A percentile compares a stretch with the other conserved stretches of the same genome.
Evolutionary conservation across 1,140 invertebrate genomes (phyloP).

Genomic region (Atta cephalotes): DNA sequence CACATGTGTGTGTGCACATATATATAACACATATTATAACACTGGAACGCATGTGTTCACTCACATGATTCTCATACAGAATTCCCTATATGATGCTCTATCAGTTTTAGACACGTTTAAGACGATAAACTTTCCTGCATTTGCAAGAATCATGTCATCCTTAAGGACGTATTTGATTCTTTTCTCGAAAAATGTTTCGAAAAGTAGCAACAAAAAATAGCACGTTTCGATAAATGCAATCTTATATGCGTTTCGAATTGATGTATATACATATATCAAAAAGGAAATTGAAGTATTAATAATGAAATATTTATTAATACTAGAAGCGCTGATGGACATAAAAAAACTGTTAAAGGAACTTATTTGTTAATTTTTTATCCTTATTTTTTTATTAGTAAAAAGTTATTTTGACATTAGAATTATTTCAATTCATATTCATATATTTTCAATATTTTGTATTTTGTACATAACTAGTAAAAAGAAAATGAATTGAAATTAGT

Average conservation of each 20-base stretch:
- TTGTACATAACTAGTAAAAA: too few relatives aligned
- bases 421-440: too few relatives aligned
- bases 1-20: slow-evolving; percentile 42
- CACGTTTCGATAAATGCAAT: neutral
- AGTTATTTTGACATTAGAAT: too few relatives aligned
- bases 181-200: neutral
- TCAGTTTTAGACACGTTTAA: neutral
- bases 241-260: neutral
- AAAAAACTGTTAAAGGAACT: too few relatives aligned
- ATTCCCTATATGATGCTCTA: slow-evolving; percentile 17
- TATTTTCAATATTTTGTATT: too few relatives aligned
- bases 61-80: neutral
- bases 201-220: neutral
- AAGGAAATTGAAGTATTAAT: neutral
- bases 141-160: neutral
- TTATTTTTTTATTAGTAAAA: too few relatives aligned
- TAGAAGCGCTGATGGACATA: too few relatives aligned
- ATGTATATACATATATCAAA: neutral
- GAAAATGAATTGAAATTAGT: too few relatives aligned
- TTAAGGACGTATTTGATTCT: neutral
- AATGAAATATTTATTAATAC: too few relatives aligned
- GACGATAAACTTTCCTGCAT: neutral
- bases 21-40: neutral
- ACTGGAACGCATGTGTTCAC: neutral
- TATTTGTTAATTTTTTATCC: too few relatives aligned